A percentile compares a stretch with the other conserved stretches of the same genome.
These are phyloP conservation scores for Acleris sparsana DNA, from an alignment of 2,888 invertebrate species.

Conservation along the genomic window DNA sequence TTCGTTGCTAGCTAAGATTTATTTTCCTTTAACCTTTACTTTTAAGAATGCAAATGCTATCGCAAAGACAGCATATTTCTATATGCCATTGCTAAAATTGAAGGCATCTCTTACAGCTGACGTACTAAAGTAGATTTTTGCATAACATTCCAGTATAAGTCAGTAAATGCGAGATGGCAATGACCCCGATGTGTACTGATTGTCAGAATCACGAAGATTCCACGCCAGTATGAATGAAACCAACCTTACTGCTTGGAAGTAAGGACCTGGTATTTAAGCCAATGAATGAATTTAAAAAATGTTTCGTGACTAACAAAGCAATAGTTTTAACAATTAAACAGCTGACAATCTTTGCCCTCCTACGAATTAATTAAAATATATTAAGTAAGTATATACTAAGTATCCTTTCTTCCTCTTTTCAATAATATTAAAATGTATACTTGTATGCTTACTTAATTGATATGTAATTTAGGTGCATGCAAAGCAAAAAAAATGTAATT, in stretches of 20 bases:
- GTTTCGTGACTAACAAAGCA: neutral
- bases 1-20: neutral
- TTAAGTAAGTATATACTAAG: no score
- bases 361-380: no score
- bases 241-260: neutral
- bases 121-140: neutral
- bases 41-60: neutral
- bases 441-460: no score
- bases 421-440: no score
- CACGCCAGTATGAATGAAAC: neutral
- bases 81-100: neutral
- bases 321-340: neutral
- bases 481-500: no score
- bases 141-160: neutral
- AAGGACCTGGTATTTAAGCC: neutral
- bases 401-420: no score
- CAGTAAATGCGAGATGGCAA: slow-evolving; percentile 30
- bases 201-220: slow-evolving; percentile 24
- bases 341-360: no score
- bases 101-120: neutral
- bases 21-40: slow-evolving; percentile 1
- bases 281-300: neutral
- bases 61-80: neutral
- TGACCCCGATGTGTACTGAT: slow-evolving; percentile 42
- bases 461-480: no score